Base-by-base conservation (phyloP, 2,888 invertebrate species). In the Fabriciana adippe region DNA sequence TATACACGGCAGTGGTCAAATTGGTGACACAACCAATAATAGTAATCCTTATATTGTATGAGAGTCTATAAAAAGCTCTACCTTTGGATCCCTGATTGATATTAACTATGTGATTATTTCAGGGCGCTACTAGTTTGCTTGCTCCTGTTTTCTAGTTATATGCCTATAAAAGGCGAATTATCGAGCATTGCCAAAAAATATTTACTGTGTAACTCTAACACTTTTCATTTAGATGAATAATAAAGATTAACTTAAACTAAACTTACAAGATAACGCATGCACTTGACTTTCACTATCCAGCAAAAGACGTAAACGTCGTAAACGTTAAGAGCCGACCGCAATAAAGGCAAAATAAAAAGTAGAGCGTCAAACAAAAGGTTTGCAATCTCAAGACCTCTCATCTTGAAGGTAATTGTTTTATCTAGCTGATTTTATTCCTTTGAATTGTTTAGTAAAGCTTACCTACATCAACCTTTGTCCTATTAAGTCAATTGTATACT, bases 281-380 rank as follows among this genome's bases (percentile, higher is more conserved):
- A 35, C 14, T 66, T 55, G 47, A 66, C 31, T 61, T 59, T 53
- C 21, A 31, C 35, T 60, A 45, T 61, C n/a, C 48, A 61, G 55
- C 26, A 21, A 50, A 59, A 60, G 54, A 66, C 66, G 8, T 55
- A 55, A 48, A 50, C 48, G 66, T 66, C 61, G 61, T 64, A 62
- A 64, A 68, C 64, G 70, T 57, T 62, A 68, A 73, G 64, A 70
- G 68, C 68, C 56, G 56, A 65, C 60, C 66, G 68, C 72, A 70
- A 70, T 73, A 72, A 72, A 67, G 57, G 67, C 60, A 61, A 53
- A 66, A 68, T 59, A 64, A 71, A 64, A 67, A 60, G 21, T 64
- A 41, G 64, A 64, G 55, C 60, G 53, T 53, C 47, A 64, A 60
- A 68, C 50, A 64, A 61, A 64, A 66, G 47, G 60, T 54, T 64